Evolutionary conservation across 2,888 invertebrate species (phyloP).

Genomic region (Prosopocoilus inquinatus): DNA sequence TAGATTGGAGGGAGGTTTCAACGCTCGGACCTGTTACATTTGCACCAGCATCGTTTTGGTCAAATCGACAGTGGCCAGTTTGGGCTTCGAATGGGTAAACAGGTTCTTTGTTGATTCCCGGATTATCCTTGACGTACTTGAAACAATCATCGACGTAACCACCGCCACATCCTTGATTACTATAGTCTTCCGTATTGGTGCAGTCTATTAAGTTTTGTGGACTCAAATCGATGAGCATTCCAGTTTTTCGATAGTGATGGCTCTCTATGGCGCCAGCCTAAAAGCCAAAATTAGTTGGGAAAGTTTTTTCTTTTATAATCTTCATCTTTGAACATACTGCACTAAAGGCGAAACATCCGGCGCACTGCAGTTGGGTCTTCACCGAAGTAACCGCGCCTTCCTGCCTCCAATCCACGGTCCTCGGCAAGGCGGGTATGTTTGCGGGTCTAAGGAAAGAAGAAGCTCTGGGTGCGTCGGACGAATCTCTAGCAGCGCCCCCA

Average conservation of each 20-base stretch:
- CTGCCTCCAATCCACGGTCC: constrained; percentile 45
- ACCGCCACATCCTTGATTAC: constrained; percentile 53
- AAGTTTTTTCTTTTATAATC: neutral
- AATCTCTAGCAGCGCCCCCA: neutral
- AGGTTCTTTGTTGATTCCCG: constrained; percentile 58
- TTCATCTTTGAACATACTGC: constrained; percentile 38
- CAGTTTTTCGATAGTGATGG: constrained; percentile 53
- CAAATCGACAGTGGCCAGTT: constrained; percentile 32
- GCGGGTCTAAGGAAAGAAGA: constrained; percentile 40
- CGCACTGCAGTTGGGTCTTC: constrained; percentile 44
- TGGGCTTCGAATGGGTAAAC: constrained; percentile 55
- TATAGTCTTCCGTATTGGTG: constrained; percentile 46
- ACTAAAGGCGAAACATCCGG: constrained; percentile 45
- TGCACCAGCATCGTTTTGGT: constrained; percentile 25
- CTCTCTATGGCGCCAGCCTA: constrained; percentile 61
- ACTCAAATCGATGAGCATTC: constrained; percentile 53
- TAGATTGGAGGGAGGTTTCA: no score
- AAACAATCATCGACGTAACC: constrained; percentile 51
- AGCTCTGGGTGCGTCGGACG: constrained; percentile 24
- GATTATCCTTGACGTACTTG: constrained; percentile 52
- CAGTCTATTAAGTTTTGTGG: constrained; percentile 60
- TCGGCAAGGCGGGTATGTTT: constrained; percentile 43
- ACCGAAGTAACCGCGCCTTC: constrained; percentile 45
- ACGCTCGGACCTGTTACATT: constrained; percentile 28
- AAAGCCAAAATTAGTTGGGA: constrained; percentile 2